Evolutionary conservation across 2,113 vertebrate genomes (phyloP), one percentile per base, ranked within the genome.

Genomic region (Centropristis striata): DNA sequence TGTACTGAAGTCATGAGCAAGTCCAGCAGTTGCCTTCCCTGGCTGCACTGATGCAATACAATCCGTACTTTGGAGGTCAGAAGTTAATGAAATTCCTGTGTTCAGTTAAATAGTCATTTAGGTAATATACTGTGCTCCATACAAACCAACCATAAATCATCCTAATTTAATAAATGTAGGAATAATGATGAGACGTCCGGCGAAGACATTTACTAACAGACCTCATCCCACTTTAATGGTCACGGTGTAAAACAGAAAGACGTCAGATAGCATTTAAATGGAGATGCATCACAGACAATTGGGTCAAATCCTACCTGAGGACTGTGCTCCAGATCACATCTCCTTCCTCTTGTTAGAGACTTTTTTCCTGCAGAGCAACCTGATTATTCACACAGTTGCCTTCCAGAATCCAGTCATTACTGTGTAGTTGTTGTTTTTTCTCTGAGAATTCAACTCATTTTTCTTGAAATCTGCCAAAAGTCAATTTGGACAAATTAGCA

Each of bases 61-160:
- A 64, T 92, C 90, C 86, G 82, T 66, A 76, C 90, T 90, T 36
- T 18, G 51, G 90, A 93, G 95, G 94, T 95, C 94, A 95, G 88
- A 94, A 90, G 95, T 93, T 94, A 96, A 96, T 95, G 89, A 94
- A 94, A 96, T 94, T 94, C 93, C 91, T 88, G 86, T 89, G 92
- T 95, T 94, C 88, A 87, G 93, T 94, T 95, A 95, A 95, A 94
- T 85, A 92, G 92, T 94, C 84, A 89, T 95, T 95, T 91, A 91
- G 83, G 83, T 90, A 94, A 94, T 94, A 93, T 86, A 94, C 89
- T 88, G 87, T 70, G 88, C 87, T 84, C 85, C 84, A 74, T 72
- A 61, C 84, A 78, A 86, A 91, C 73, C 78, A 21, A 86, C 87
- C 94, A 95, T 96, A 95, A 95, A 96, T 96, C 95, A 95, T 92